Base-by-base conservation (phyloP, 2,888 invertebrate species). In the Cremastobaeus sp. region DNA sequence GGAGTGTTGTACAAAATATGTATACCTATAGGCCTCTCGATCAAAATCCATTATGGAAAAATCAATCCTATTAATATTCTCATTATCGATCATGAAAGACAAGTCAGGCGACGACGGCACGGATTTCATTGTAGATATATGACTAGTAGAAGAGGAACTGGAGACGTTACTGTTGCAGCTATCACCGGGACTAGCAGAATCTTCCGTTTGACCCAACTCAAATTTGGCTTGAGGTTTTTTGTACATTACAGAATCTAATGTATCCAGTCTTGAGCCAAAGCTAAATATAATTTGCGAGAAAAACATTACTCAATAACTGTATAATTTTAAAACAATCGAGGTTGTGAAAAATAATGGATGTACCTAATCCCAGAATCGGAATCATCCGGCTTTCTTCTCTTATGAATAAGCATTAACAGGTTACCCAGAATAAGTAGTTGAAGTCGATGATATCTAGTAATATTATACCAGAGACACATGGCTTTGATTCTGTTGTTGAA, bases 381-480 rank as follows among this genome's bases (percentile, higher is more conserved):
- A 34, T 84, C 84, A 20, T 83, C 81, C 18, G 78, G 78, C 37
- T 79, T 84, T 32, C 82, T 86, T n/a, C 82, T 82, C 0, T 78
- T 81, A 14, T 86, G 83, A n/a, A 83, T 71, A 64, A 79, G 89
- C 85, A 85, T 89, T 74, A 94, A 85, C 81, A 95, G 89, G 83
- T 92, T 91, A 0, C 93, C 92, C 80, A 95, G 88, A 71, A 95
- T 92, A 72, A 93, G 89, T 77, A 97, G 88, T 87, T 95, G 96
- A 55, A 96, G 89, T 48, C 94, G 91, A 86, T 96, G 93, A 86
- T 96, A 95, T 79, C 92, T 91, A 0, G 95, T 95, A 85, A 95
- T 93, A 88, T 97, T 98, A 87, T 94, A 94, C 97, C 97, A 98
- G 1, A 96, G 89, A 82, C 95, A 96, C 91, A 97, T 92, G 8